Conservation (phyloP, 92 coral and sea anemone species). For the Isaurus tuberculatus region DNA sequence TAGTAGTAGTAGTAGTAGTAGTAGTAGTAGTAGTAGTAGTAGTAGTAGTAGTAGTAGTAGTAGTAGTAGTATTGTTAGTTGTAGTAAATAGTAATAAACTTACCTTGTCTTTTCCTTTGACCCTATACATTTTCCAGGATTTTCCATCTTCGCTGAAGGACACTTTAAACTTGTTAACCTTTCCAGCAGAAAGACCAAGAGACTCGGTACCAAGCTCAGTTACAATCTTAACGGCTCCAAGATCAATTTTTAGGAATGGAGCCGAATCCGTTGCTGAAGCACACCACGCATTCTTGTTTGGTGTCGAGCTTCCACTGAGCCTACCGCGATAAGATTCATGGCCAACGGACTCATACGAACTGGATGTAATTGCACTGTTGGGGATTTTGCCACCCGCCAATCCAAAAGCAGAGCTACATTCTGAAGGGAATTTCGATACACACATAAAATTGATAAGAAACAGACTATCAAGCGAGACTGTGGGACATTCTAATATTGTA, state of each 20-base stretch:
- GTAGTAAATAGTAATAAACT: background rate
- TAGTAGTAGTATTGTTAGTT: too few relatives aligned
- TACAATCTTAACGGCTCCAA: slow-evolving; percentile 9
- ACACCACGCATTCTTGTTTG: slow-evolving; percentile 27
- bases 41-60: too few relatives aligned
- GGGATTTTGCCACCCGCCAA: slow-evolving; percentile 18
- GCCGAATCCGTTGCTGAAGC: slow-evolving; percentile 1
- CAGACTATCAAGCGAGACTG: too few relatives aligned
- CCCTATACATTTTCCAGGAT: slow-evolving; percentile 13
- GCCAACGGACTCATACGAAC: slow-evolving; percentile 5
- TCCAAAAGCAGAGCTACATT: slow-evolving; percentile 26
- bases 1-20: background rate
- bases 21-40: too few relatives aligned
- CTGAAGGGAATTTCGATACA: background rate
- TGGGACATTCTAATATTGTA: too few relatives aligned
- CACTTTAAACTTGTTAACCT: background rate
- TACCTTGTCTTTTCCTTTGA: slow-evolving; percentile 2
- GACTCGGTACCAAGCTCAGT: slow-evolving; percentile 8
- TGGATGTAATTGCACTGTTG: slow-evolving; percentile 19
- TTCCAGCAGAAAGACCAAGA: slow-evolving; percentile 5
- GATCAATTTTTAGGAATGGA: slow-evolving; percentile 37
- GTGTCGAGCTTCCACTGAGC: background rate
- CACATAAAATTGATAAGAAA: background rate
- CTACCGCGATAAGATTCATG: slow-evolving; percentile 20
- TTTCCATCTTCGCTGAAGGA: slow-evolving; percentile 17